Evolutionary conservation across 2,797 vertebrate genomes (phyloP), one percentile per base, ranked within the genome.

Genomic region (Anabacerthia variegaticeps): DNA sequence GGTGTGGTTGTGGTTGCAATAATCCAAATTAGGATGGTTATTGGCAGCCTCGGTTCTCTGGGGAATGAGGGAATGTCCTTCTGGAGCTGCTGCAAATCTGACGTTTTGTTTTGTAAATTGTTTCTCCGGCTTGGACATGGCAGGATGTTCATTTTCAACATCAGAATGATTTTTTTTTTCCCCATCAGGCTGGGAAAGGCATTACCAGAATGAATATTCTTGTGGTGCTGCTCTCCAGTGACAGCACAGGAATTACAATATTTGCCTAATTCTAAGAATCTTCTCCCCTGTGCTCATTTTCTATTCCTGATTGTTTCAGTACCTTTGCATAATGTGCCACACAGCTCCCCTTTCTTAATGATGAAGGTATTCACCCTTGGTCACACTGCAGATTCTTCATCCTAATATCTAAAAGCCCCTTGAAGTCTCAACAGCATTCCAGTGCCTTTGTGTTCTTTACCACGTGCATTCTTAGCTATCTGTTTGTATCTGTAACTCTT

Each of bases 1-100:
- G 82, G 62, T 86, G 76, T 61, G 44, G 37, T 48, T 84, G 68
- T 67, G 67, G 59, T 66, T 71, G 48, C 5, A 17, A 46, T 91
- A 89, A 81, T 91, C 85, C 77, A 86, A 43, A 85, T 92, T 89
- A 91, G 85, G n/a, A 62, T 91, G 23, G 2, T 92, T 92, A 85
- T 91, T 94, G 85, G 77, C 56, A 56, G 63, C 77, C 67, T 88
- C 37, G 1, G 0, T 73, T 93, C 83, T 96, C 88, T 19, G 36
- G 32, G 65, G 78, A 80, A 28, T 44, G 55, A 74, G 80, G 22
- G 80, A 79, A 80, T 34, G 78, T 85, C 72, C 75, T 88, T 76
- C 46, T 91, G 88, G 71, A 93, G 22, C 30, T 10, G 80, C 88
- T 81, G 69, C 37, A 58, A 30, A 76, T 52, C 20, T 88, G 90